These are phyloP conservation scores for Marcusenius ussheri DNA, from an alignment of 2,113 vertebrate species.

Conservation along the genomic window DNA sequence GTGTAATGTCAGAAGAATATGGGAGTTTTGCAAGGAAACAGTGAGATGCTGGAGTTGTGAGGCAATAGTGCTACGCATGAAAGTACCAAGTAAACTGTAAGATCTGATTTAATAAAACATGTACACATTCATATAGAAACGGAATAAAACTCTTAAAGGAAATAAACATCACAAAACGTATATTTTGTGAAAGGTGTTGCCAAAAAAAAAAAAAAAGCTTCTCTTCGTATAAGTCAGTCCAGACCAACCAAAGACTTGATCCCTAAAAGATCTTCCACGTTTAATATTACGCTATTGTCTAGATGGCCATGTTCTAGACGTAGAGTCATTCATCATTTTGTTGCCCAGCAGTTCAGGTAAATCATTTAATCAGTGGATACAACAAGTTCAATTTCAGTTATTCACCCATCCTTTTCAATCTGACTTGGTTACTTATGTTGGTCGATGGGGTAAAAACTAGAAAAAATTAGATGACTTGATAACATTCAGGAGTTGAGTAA, in stretches of 20 bases:
- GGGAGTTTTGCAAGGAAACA: neutral
- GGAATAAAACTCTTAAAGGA: neutral
- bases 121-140: neutral
- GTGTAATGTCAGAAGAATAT: neutral
- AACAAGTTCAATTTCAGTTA: neutral
- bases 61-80: neutral
- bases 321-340: neutral
- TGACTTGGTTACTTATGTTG: neutral
- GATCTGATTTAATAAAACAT: neutral
- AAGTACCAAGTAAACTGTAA: neutral
- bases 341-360: neutral
- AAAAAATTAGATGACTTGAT: neutral
- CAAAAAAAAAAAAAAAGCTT: neutral
- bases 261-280: neutral
- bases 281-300: neutral
- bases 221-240: neutral
- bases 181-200: neutral
- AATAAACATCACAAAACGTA: neutral
- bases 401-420: neutral
- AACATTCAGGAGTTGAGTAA: conserved; percentile 44
- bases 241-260: neutral
- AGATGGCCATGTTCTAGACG: neutral
- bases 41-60: neutral
- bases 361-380: neutral
- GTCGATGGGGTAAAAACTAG: neutral